phyloP scores from a whole-genome alignment of 1,140 invertebrate genomes.

The Macrostomum lignano region DNA sequence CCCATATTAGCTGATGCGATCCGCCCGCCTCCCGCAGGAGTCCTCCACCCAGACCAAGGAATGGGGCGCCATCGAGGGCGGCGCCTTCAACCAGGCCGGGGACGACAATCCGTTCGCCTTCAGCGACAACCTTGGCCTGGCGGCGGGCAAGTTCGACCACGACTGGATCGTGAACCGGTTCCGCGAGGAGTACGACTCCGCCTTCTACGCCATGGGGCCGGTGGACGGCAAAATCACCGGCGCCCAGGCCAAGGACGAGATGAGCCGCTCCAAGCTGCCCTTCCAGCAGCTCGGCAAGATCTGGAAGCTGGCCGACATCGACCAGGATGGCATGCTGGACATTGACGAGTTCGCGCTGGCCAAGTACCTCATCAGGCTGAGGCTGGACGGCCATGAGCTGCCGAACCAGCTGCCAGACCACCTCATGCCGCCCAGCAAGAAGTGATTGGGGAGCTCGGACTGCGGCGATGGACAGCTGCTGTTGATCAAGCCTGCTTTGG shows the following conservation, averaged over 20 bases:
- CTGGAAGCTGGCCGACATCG: conserved; percentile 85
- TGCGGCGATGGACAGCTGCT: too few relatives aligned
- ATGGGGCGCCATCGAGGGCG: too few relatives aligned
- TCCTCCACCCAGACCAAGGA: too few relatives aligned
- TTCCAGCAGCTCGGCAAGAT: conserved; percentile 73
- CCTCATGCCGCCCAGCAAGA: conserved; percentile 67
- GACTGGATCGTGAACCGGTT: conserved; percentile 86
- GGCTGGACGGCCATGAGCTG: conserved; percentile 63
- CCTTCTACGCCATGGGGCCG: conserved; percentile 55
- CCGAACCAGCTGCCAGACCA: conserved; percentile 63
- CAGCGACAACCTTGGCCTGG: conserved; percentile 73
- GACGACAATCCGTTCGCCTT: conserved; percentile 73
- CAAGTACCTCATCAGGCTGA: conserved; percentile 71
- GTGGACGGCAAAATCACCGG: conserved; percentile 78
- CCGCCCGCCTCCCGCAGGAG: too few relatives aligned
- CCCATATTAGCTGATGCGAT: too few relatives aligned
- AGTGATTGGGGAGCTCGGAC: too few relatives aligned
- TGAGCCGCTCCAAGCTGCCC: conserved; percentile 83
- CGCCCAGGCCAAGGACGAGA: conserved; percentile 43
- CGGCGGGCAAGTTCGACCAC: conserved; percentile 68
- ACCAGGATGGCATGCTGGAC: conserved; percentile 79
- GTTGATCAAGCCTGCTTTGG: too few relatives aligned
- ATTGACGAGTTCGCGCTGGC: conserved; percentile 86
- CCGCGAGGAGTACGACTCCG: conserved; percentile 57
- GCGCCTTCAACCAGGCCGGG: conserved; percentile 51